These are phyloP conservation scores for Chamaea fasciata DNA, from an alignment of 2,113 vertebrate genomes.

Conservation along the genomic window DNA sequence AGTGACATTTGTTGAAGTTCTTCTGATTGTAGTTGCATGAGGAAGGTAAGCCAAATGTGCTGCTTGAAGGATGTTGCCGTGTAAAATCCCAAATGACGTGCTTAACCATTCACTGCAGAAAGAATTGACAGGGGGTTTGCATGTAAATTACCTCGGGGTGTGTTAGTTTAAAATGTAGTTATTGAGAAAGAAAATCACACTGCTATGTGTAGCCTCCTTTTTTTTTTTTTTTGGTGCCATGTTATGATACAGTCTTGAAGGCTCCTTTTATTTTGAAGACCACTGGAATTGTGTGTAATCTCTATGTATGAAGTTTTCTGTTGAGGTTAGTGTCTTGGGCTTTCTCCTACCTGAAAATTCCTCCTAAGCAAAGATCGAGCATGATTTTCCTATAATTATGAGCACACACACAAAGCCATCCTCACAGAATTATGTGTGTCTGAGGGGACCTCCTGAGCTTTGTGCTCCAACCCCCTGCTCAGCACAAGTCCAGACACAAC, in stretches of 20 bases:
- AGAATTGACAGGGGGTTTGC: not conserved
- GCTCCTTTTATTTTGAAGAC: not conserved
- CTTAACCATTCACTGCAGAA: not conserved
- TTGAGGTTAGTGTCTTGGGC: not conserved
- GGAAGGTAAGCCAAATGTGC: not conserved
- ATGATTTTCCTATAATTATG: not conserved
- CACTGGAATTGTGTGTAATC: not conserved
- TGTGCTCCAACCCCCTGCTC: not conserved
- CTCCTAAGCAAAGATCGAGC: not conserved
- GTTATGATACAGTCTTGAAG: not conserved
- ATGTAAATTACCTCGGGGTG: not conserved
- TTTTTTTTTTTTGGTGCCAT: not conserved
- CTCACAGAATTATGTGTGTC: not conserved
- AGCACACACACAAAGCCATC: not conserved
- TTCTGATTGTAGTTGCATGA: not conserved
- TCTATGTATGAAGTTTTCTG: not conserved
- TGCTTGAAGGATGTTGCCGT: not conserved
- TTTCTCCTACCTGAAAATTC: not conserved
- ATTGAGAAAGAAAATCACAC: not conserved
- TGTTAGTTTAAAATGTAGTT: not conserved
- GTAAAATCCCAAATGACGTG: not conserved
- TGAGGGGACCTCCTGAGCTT: not conserved
- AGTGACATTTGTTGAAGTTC: not conserved
- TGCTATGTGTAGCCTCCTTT: not conserved
- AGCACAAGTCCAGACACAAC: not conserved